phyloP scores from a whole-genome alignment of 2,797 vertebrate genomes.

The Gambusia yucatana region DNA sequence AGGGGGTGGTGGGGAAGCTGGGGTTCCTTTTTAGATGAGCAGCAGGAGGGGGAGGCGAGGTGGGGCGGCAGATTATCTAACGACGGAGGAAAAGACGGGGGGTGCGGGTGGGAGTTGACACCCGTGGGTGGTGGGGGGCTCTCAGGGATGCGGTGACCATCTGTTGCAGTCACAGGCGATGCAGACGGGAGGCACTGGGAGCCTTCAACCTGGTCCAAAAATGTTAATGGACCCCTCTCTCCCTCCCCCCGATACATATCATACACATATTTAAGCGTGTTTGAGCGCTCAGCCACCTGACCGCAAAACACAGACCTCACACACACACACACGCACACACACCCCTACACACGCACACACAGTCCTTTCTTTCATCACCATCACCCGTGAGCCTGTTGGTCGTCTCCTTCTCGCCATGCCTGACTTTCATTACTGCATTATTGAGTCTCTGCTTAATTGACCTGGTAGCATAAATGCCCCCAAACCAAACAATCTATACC shows the following conservation, averaged over 20 bases:
- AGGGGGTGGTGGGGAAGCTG: conserved; percentile 38
- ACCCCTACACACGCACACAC: accelerated
- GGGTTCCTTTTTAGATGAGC: conserved; percentile 47
- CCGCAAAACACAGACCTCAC: conserved; percentile 36
- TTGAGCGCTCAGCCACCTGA: background rate
- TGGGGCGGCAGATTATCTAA: conserved; percentile 65
- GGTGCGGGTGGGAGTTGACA: conserved; percentile 50
- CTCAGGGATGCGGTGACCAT: conserved; percentile 64
- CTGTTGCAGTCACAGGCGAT: conserved; percentile 75
- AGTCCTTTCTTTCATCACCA: conserved; percentile 33
- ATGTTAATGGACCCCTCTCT: conserved; percentile 71
- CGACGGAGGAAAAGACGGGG: conserved; percentile 28
- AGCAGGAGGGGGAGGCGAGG: conserved; percentile 13
- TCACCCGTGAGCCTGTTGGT: conserved; percentile 28
- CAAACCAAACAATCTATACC: conserved; percentile 73
- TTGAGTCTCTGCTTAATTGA: conserved; percentile 76
- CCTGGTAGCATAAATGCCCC: conserved; percentile 72
- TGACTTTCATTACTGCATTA: conserved; percentile 72
- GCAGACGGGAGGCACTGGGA: conserved; percentile 53
- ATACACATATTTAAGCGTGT: conserved; percentile 51
- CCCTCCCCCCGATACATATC: conserved; percentile 63
- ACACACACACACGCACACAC: background rate
- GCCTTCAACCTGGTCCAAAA: conserved; percentile 73
- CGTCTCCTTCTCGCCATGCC: conserved; percentile 33
- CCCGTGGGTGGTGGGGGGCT: conserved; percentile 57